Evolutionary conservation across 2,797 vertebrate species (phyloP).

Genomic region (Trachurus trachurus): DNA sequence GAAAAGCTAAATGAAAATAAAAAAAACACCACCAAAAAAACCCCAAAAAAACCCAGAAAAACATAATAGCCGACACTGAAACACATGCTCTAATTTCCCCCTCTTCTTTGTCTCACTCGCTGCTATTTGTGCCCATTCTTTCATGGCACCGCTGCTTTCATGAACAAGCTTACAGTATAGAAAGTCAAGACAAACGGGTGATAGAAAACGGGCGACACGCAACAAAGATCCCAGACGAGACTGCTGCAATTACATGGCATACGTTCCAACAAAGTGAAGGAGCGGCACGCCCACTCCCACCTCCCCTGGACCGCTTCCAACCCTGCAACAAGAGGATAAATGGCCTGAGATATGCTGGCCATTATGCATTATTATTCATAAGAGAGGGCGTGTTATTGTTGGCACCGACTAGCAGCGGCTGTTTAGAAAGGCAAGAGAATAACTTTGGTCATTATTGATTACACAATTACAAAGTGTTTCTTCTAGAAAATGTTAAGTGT

Average conservation of each 20-base stretch:
- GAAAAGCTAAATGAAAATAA: conserved; percentile 12
- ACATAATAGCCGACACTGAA: background rate
- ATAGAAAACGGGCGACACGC: conserved; percentile 46
- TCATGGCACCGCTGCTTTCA: conserved; percentile 26
- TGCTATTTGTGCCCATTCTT: conserved; percentile 11
- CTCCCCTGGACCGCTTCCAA: conserved; percentile 65
- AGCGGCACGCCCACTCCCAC: conserved; percentile 54
- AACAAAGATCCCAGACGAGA: conserved; percentile 58
- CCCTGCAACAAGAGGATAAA: conserved; percentile 65
- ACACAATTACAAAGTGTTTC: conserved; percentile 69
- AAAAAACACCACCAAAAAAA: background rate
- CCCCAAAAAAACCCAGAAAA: background rate
- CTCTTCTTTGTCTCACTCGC: conserved; percentile 17
- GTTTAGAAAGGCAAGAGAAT: conserved; percentile 58
- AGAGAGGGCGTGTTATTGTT: conserved; percentile 74
- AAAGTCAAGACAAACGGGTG: conserved; percentile 49
- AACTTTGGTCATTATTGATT: conserved; percentile 66
- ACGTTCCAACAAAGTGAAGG: conserved; percentile 55
- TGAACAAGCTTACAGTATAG: conserved; percentile 17
- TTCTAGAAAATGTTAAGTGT: conserved; percentile 36
- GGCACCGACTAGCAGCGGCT: conserved; percentile 60
- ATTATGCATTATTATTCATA: conserved; percentile 77
- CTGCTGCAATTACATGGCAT: conserved; percentile 41
- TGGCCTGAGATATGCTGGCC: conserved; percentile 70
- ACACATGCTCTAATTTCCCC: conserved; percentile 4